Percentiles rank a stretch among this genome's conserved stretches.
Conservation (phyloP, 2,888 invertebrate genomes). For the Ischnus inquisitorius region DNA sequence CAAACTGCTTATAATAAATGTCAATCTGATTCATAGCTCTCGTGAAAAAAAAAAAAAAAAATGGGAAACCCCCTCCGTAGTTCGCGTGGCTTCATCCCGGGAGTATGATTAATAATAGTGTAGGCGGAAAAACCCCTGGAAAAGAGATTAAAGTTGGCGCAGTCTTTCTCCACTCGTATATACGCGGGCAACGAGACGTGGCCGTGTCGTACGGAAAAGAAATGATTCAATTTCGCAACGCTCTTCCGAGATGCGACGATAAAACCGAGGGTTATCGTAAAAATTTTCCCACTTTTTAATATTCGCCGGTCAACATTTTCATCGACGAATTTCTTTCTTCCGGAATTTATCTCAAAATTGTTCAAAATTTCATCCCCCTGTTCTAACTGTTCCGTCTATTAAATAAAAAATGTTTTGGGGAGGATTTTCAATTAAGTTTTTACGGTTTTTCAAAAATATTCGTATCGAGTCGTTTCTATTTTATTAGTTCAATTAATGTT, state of each 20-base stretch:
- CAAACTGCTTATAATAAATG: conserved; percentile 51
- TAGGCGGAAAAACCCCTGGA: conserved; percentile 27
- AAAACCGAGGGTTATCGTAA: conserved; percentile 1
- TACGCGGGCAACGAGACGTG: conserved; percentile 5
- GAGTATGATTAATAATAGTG: conserved; percentile 62
- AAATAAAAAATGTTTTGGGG: background rate
- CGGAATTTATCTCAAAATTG: background rate
- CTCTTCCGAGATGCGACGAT: conserved; percentile 17
- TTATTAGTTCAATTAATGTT: too few species aligned
- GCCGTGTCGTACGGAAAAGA: background rate
- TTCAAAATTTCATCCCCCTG: too few species aligned
- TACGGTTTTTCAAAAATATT: too few species aligned
- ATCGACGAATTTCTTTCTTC: background rate
- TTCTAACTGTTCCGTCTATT: background rate
- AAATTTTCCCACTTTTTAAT: background rate
- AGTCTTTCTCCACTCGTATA: conserved; percentile 1
- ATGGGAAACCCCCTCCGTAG: background rate
- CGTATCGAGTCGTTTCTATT: too few species aligned
- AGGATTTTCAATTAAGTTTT: too few species aligned
- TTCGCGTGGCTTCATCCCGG: conserved; percentile 34
- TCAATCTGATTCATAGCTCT: conserved; percentile 58
- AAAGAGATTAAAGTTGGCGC: conserved; percentile 50
- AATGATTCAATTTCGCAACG: conserved; percentile 27
- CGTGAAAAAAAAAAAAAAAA: conserved; percentile 42
- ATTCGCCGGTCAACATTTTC: background rate